Conservation (phyloP, 2,113 vertebrate genomes). For the Crypturellus undulatus region DNA sequence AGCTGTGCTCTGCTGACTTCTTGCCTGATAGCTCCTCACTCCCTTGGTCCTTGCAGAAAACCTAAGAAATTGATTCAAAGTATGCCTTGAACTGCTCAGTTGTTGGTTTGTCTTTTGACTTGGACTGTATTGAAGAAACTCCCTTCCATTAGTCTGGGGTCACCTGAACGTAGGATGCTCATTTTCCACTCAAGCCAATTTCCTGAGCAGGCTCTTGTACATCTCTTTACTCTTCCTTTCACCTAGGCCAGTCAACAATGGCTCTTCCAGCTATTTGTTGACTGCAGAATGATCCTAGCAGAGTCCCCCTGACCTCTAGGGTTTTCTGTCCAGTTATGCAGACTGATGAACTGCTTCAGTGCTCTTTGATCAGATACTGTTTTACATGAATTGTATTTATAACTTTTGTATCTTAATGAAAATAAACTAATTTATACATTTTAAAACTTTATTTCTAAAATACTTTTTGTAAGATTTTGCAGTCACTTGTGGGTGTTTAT, state of each 20-base stretch:
- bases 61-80: not conserved
- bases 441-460: not conserved
- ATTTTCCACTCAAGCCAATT: not conserved
- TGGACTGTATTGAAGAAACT: not conserved
- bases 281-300: not conserved
- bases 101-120: not conserved
- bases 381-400: conserved; percentile 74
- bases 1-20: not conserved
- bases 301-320: not conserved
- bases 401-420: conserved; percentile 75
- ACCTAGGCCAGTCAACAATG: not conserved
- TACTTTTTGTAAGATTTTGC: not conserved
- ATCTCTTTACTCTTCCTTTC: not conserved
- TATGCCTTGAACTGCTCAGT: not conserved
- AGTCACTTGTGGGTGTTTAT: not conserved
- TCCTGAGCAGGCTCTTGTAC: not conserved
- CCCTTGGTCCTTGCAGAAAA: not conserved
- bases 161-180: not conserved
- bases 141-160: not conserved
- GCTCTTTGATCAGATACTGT: conserved; percentile 16
- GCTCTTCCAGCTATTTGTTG: not conserved
- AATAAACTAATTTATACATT: conserved; percentile 80
- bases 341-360: not conserved
- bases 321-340: not conserved
- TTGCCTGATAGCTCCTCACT: not conserved